Evolutionary conservation across 1,140 invertebrate genomes (phyloP), one percentile per base, ranked within the genome.

Genomic region (Globodera rostochiensis): DNA sequence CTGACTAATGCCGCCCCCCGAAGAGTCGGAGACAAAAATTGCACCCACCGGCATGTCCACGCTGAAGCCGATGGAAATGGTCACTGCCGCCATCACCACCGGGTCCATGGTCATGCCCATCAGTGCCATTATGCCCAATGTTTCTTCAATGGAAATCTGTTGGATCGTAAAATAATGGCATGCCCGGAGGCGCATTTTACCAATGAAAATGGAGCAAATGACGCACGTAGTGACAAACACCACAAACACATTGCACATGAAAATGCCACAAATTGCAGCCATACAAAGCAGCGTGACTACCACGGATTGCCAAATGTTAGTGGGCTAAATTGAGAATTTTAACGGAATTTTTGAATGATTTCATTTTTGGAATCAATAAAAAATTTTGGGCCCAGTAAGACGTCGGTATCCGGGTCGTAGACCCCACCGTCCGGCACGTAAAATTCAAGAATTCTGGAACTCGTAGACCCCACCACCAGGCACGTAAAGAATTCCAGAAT

Each of bases 21-120:
- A 8, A 50, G 11, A 6, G 13, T 4, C 50, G 50, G 5, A 11
- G 50, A 1, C 5, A 53, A 6, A 53, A 53, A 53, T 53, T 53
- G 50, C 57, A 60, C 57, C 15, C 11, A 60, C 57, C 57, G 86
- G 86, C 73, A 88, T 83, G 73, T 87, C 86, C 13, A 88, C 84
- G 46, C 77, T 80, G 71, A 87, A 91, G 8, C 91, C 91, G 11
- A 92, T 89, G 50, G 90, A 90, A 85, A 91, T 91, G 50, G 91
- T 90, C 60, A 91, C 84, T 19, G 80, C 76, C 53, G 91, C 90
- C 85, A 85, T 82, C 46, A 86, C 64, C 57, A 91, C 87, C 13
- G 91, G 89, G 82, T 90, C 91, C 19, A 92, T 83, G 19, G 87
- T 87, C 21, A 91, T 82, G 7, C 83, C 85, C 82, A 89, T 88